These are phyloP conservation scores for Dichetophora obliterata DNA, from an alignment of 2,888 invertebrate genomes.

Conservation along the genomic window DNA sequence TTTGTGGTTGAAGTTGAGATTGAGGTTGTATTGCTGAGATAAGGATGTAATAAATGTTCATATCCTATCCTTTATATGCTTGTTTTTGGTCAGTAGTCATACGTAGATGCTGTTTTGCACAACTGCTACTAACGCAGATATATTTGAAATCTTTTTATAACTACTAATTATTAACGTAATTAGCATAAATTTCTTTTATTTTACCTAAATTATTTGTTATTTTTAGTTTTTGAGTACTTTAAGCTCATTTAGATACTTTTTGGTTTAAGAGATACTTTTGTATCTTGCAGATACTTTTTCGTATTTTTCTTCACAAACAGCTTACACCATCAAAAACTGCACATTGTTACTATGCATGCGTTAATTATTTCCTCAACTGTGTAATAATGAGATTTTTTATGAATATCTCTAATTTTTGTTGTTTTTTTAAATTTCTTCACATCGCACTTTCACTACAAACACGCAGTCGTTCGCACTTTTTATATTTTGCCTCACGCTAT, in stretches of 20 bases:
- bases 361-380: not conserved
- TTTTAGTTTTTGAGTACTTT: not conserved
- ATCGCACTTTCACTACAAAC: slow-evolving; percentile 15
- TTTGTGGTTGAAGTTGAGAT: slow-evolving; percentile 2
- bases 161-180: not conserved
- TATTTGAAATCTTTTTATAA: not conserved
- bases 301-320: not conserved
- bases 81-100: not conserved
- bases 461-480: not conserved
- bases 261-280: not conserved
- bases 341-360: not conserved
- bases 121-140: not conserved
- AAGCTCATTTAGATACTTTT: not conserved
- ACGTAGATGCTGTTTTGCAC: not conserved
- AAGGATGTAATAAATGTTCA: not conserved
- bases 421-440: slow-evolving; percentile 5
- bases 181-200: not conserved
- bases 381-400: not conserved
- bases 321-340: not conserved
- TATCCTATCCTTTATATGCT: not conserved
- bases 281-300: not conserved
- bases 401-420: not conserved
- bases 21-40: not conserved
- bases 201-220: not conserved
- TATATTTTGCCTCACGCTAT: not conserved